These are phyloP conservation scores for Lepilemur ruficaudatus DNA, from an alignment of 2,797 vertebrate genomes.

Conservation along the genomic window DNA sequence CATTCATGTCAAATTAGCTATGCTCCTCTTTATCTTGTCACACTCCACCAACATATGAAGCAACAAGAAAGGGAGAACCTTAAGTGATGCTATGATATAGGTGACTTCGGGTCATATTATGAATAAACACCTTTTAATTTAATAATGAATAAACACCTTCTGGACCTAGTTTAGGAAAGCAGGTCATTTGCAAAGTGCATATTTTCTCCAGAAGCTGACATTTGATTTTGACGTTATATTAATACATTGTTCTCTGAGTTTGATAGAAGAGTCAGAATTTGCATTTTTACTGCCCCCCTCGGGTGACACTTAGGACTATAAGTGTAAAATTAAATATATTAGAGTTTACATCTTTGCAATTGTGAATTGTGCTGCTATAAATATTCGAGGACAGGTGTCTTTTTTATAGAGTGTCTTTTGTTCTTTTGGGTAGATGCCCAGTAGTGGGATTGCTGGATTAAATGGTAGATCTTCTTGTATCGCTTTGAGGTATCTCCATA, in stretches of 20 bases:
- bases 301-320: not conserved
- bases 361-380: too few relatives aligned
- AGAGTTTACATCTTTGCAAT: too few relatives aligned
- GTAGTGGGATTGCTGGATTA: too few relatives aligned
- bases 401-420: too few relatives aligned
- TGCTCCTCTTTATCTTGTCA: not conserved
- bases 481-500: too few relatives aligned
- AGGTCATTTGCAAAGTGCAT: not conserved
- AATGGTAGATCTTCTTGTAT: too few relatives aligned
- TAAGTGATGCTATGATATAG: not conserved
- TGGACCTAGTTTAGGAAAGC: not conserved
- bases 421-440: too few relatives aligned
- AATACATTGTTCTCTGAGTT: not conserved
- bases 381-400: too few relatives aligned
- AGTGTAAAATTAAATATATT: not conserved
- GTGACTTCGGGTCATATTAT: not conserved
- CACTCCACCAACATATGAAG: not conserved
- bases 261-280: not conserved
- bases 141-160: too few relatives aligned
- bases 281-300: not conserved
- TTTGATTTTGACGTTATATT: not conserved
- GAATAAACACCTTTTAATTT: not conserved
- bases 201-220: not conserved
- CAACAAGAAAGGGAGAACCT: not conserved
- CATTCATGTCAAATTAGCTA: conserved; percentile 21